Conservation (phyloP, 2,797 vertebrate species). For the Epinephelus coioides region DNA sequence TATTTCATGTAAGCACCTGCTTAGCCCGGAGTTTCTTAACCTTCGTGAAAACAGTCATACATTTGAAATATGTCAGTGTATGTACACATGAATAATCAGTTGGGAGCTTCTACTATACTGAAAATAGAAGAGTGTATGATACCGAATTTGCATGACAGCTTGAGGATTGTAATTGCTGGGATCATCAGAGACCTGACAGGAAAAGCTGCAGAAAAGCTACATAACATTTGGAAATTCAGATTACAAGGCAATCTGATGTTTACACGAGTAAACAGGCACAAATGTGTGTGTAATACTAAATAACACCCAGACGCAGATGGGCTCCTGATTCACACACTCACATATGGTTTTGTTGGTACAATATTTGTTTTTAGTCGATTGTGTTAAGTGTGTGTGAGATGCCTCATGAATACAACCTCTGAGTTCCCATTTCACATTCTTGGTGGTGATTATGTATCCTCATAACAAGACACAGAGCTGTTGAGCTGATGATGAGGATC, state of each 20-base stretch:
- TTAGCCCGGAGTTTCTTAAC: too few species aligned
- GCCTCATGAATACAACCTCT: background rate
- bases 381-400: background rate
- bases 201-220: too few species aligned
- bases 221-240: too few species aligned
- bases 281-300: background rate
- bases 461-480: slow-evolving; percentile 17
- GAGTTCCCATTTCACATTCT: background rate
- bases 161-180: too few species aligned
- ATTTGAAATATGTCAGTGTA: too few species aligned
- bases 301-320: background rate
- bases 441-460: slow-evolving; percentile 23
- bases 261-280: background rate
- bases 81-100: too few species aligned
- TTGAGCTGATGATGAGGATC: slow-evolving; percentile 27
- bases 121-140: too few species aligned
- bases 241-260: background rate
- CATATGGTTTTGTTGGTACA: background rate
- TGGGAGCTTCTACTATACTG: too few species aligned
- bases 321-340: background rate
- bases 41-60: too few species aligned
- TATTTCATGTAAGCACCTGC: too few species aligned
- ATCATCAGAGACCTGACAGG: too few species aligned
- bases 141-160: too few species aligned
- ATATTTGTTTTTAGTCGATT: background rate